phyloP scores from a whole-genome alignment of 2,888 invertebrate genomes.

The Aleiodes leptofemur region DNA sequence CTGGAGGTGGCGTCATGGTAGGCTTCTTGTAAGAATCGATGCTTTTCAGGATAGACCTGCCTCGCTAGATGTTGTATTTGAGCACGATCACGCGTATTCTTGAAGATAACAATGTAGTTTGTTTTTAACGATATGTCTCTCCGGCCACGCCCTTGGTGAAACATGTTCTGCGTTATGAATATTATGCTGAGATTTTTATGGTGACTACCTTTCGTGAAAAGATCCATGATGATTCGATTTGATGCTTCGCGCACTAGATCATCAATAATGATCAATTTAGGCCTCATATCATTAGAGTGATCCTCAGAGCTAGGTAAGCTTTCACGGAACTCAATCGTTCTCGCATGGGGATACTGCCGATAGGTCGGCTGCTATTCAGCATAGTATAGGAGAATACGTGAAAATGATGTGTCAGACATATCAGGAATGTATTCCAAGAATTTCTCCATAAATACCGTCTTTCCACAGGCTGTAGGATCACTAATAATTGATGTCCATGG shows the following conservation, averaged over 20 bases:
- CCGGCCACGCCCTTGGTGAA: constrained; percentile 36
- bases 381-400: constrained; percentile 49
- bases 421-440: constrained; percentile 8
- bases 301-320: too few relatives aligned
- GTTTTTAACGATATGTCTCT: constrained; percentile 51
- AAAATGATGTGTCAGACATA: constrained; percentile 43
- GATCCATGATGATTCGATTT: constrained; percentile 24
- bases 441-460: constrained; percentile 27
- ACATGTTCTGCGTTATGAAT: too few relatives aligned
- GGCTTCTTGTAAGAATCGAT: constrained; percentile 50
- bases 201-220: constrained; percentile 37
- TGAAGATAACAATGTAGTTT: constrained; percentile 50
- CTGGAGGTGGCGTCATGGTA: constrained; percentile 47
- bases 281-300: not conserved
- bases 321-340: constrained; percentile 43
- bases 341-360: constrained; percentile 3
- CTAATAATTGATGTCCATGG: constrained; percentile 44
- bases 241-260: constrained; percentile 36
- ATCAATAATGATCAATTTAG: constrained; percentile 37
- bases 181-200: constrained; percentile 50
- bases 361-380: constrained; percentile 47
- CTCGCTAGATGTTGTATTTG: constrained; percentile 46
- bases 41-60: constrained; percentile 50
- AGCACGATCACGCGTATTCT: constrained; percentile 49
- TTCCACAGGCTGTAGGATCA: constrained; percentile 20